Conservation (phyloP, 2,113 vertebrate species). For the Sylvietta virens region DNA sequence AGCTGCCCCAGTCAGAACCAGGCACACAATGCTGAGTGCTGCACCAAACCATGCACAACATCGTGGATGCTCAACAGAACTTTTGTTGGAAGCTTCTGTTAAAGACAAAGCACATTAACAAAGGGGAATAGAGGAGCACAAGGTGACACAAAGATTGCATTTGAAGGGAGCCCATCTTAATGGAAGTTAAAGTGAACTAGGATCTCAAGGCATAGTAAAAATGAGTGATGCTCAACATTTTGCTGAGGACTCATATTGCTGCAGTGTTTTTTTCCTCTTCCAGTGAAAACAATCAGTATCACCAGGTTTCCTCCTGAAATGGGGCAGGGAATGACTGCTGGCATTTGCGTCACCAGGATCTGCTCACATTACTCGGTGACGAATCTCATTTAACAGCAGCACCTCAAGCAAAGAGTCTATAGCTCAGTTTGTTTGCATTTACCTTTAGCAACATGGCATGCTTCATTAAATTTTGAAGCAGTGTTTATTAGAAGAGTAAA, state of each 20-base stretch:
- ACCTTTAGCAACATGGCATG: neutral
- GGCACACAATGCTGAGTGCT: neutral
- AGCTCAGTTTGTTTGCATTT: slow-evolving; percentile 7
- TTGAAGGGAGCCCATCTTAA: neutral
- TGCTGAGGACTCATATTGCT: neutral
- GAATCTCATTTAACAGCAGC: neutral
- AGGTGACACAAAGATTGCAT: neutral
- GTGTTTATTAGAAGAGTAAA: slow-evolving; percentile 29
- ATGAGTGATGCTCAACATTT: neutral
- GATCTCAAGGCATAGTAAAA: neutral
- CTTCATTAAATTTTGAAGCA: neutral
- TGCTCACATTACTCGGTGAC: neutral
- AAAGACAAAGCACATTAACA: neutral
- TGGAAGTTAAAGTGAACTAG: neutral
- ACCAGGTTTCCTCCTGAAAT: neutral
- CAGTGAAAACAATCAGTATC: neutral
- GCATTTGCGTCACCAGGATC: slow-evolving; percentile 9
- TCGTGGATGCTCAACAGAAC: neutral
- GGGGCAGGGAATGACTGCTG: neutral
- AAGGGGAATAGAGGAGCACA: neutral
- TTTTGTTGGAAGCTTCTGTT: neutral
- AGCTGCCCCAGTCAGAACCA: neutral
- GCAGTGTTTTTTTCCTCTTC: neutral
- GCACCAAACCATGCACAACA: neutral
- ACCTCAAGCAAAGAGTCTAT: neutral